phyloP scores from a whole-genome alignment of 2,888 invertebrate genomes.

The Petrophora chlorosata region DNA sequence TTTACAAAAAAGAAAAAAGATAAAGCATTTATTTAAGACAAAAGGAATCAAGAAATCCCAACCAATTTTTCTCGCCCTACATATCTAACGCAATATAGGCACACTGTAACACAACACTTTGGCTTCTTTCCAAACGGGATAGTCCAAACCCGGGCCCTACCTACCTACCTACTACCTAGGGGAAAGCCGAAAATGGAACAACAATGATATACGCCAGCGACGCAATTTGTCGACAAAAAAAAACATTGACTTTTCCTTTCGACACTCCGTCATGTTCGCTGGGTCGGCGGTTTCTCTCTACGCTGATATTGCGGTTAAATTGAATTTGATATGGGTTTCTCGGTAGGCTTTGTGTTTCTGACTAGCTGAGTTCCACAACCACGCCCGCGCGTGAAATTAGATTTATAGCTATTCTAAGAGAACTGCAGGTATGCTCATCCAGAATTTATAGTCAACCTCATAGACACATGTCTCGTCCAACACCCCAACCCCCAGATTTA shows the following conservation, averaged over 20 bases:
- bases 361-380: background rate
- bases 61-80: constrained; percentile 8
- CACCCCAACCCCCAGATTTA: too few species aligned
- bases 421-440: too few species aligned
- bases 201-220: constrained; percentile 32
- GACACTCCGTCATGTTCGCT: background rate
- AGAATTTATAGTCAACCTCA: too few species aligned
- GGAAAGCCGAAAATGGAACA: constrained; percentile 31
- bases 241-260: constrained; percentile 15
- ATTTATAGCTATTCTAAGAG: too few species aligned
- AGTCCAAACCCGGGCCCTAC: constrained; percentile 21
- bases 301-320: background rate
- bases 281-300: background rate
- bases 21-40: too few species aligned
- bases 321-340: background rate
- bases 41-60: background rate
- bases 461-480: too few species aligned
- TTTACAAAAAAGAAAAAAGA: too few species aligned
- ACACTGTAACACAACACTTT: constrained; percentile 24
- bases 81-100: constrained; percentile 10
- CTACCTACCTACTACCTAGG: too few species aligned
- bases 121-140: constrained; percentile 32
- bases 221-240: constrained; percentile 24
- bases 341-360: background rate
- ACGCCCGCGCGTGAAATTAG: too few species aligned